These are phyloP conservation scores for Microchirus variegatus DNA, from an alignment of 2,797 vertebrate species.

Conservation along the genomic window DNA sequence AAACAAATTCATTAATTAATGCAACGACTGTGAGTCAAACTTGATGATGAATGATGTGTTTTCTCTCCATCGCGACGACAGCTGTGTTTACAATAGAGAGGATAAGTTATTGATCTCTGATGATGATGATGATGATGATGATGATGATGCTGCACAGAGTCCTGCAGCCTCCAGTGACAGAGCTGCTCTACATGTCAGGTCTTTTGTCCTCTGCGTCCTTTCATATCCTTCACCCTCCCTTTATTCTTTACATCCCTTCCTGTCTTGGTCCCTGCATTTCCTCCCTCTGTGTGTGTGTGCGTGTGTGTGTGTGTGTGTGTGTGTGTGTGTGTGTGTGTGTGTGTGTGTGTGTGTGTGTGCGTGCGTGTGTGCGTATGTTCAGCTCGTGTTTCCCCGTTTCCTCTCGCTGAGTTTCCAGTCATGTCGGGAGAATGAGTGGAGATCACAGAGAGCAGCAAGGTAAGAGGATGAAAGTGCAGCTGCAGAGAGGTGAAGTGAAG, in stretches of 20 bases:
- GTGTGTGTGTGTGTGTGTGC: too few relatives aligned
- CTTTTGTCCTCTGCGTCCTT: slow-evolving; percentile 39
- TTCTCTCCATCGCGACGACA: neutral
- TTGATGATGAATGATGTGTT: too few relatives aligned
- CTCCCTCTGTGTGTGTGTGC: too few relatives aligned
- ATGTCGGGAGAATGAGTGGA: slow-evolving; percentile 79
- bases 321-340: too few relatives aligned
- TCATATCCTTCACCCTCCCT: neutral
- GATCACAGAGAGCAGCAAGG: slow-evolving; percentile 85
- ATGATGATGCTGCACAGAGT: slow-evolving; percentile 38
- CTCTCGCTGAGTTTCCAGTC: slow-evolving; percentile 52
- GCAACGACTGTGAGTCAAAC: too few relatives aligned
- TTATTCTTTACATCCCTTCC: neutral
- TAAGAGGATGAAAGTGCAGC: slow-evolving; percentile 11
- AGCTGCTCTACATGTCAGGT: slow-evolving; percentile 40
- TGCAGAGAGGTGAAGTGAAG: slow-evolving; percentile 7
- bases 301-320: too few relatives aligned
- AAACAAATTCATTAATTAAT: too few relatives aligned
- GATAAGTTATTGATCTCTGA: slow-evolving; percentile 59
- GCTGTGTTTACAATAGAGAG: slow-evolving; percentile 42
- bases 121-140: neutral
- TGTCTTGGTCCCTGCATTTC: neutral
- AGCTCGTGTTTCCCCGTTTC: slow-evolving; percentile 21
- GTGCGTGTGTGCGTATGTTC: slow-evolving; percentile 7
- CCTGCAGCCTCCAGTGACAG: slow-evolving; percentile 41